Evolutionary conservation across 2,888 invertebrate genomes (phyloP), one percentile per base, ranked within the genome.

Genomic region (Hypercompe scribonia): DNA sequence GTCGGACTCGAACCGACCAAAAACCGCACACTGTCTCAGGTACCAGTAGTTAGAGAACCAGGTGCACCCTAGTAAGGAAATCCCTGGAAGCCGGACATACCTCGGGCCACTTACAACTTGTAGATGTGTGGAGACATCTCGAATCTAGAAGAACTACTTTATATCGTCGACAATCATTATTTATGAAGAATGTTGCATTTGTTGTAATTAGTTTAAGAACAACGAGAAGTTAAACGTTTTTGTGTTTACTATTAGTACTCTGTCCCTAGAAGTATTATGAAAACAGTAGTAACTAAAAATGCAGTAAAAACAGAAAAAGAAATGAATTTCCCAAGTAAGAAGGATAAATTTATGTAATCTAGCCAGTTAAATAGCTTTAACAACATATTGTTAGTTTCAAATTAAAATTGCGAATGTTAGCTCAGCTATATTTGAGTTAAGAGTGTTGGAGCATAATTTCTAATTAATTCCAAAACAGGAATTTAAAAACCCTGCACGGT

Each of bases 311-410:
- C 93, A 91, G 93, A 93, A 93, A 92, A 88, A 88, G 83, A 81
- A 84, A 80, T 85, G 86, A 83, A 86, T 94, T 94, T 93, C 94
- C 90, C 91, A 92, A 87, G 87, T 72, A 87, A 91, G 91, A 91
- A 15, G 1, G 3, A 13, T 15, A 2, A 15, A 15, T 90, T 86
- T 90, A 87, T 89, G 88, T 89, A 84, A 90, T 91, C 90, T 91
- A 90, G 91, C 90, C 89, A 90, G 89, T 93, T 88, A 91, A 91
- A 89, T 78, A 82, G 88, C 90, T 92, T 92, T 92, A 93, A 93
- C 89, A 87, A 90, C 90, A 88, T 90, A 92, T 92, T 90, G 90
- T 90, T 88, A 89, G 89, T 86, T 90, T 86, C 90, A 90, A 93
- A 93, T 90, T 90, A 89, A 91, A 90, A 79, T 86, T 81, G 87